Conservation (phyloP, 2,113 vertebrate species). For the Hylia prasina region DNA sequence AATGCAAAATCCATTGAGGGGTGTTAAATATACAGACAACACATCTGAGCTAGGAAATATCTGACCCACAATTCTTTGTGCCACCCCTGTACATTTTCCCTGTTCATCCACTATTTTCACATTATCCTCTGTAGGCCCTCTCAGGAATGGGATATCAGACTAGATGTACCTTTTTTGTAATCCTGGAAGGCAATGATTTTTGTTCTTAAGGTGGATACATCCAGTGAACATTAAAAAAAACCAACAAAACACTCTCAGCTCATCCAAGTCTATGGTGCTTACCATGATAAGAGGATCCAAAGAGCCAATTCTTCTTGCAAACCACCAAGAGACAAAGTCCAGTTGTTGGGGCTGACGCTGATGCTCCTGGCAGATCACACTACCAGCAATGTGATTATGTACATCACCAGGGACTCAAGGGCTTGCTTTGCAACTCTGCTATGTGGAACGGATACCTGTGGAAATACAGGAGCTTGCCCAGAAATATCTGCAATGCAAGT, state of each 20-base stretch:
- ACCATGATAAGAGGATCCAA: not conserved
- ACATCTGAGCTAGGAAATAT: not conserved
- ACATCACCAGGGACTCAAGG: not conserved
- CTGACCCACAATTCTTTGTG: not conserved
- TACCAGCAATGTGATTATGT: not conserved
- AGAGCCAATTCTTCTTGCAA: not conserved
- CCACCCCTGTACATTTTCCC: not conserved
- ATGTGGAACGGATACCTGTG: not conserved
- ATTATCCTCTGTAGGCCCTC: not conserved
- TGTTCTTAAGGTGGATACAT: not conserved
- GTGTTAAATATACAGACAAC: not conserved
- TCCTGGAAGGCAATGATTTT: not conserved
- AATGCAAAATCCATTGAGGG: not conserved
- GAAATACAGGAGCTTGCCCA: not conserved
- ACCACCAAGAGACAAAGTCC: not conserved
- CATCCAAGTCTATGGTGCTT: not conserved
- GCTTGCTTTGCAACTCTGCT: not conserved
- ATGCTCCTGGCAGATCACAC: not conserved
- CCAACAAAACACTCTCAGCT: not conserved
- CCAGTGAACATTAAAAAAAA: not conserved
- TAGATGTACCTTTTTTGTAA: not conserved
- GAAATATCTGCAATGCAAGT: not conserved
- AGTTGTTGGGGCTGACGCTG: not conserved
- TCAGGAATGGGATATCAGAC: not conserved
- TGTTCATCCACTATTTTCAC: not conserved